Evolutionary conservation across 2,797 vertebrate species (phyloP), one percentile per base, ranked within the genome.

Genomic region (Melanotaenia boesemani): DNA sequence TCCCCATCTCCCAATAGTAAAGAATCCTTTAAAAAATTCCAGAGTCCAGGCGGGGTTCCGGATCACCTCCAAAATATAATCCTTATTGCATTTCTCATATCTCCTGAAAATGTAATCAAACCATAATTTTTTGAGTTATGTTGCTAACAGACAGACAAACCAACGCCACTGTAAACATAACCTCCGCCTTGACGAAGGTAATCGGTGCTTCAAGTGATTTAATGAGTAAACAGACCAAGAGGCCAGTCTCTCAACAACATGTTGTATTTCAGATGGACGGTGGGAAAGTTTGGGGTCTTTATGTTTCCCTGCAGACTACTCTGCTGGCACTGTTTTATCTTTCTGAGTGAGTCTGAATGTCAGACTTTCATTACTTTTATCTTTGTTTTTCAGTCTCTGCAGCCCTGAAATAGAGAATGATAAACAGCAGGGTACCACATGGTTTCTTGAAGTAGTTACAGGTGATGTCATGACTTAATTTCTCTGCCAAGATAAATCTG

Each of bases 401-500:
- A 15, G 76, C 52, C 71, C 74, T 72, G 74, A 76, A 63, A 70
- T 46, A 70, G 55, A 72, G 67, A 50, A 72, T 3, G 72, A 87
- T 76, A 71, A 82, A 70, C 63, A 60, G 50, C 62, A 4, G 64
- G 16, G n/a, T 24, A 65, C 57, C 74, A 46, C 39, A 18, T 2
- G 32, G 62, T 26, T 59, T 34, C 55, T 59, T 8, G 0, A 60
- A 39, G 28, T 36, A 54, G 41, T 69, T 28, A 58, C 67, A 67
- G 59, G 70, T 75, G 80, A 83, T 58, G 78, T 61, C 70, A 81
- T n/a, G 6, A 1, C 18, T 66, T 20, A 8, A 16, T 16, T 54
- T 48, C 55, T 48, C 28, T 26, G 62, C 70, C 70, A 81, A 73
- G 72, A 36, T 54, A 79, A 75, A 76, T 61, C 30, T 63, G 55